A percentile compares a stretch with the other conserved stretches of the same genome.
Evolutionary conservation across 2,113 vertebrate species (phyloP).

Genomic region (Pteruthius melanotis): DNA sequence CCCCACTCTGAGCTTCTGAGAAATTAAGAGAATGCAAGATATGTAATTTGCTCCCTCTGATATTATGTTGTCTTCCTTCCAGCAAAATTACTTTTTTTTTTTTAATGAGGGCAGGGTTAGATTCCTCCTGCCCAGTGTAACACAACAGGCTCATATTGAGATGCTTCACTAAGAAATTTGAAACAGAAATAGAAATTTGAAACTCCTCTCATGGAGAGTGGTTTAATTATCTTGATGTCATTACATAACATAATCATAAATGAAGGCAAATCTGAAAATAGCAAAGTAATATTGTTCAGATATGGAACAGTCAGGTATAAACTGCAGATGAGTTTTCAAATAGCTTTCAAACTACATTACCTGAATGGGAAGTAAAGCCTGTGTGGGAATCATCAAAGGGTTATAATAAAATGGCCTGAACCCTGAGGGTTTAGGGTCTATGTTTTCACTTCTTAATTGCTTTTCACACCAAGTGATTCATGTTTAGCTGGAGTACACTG

Average conservation of each 20-base stretch:
- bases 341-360: neutral
- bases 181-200: neutral
- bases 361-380: neutral
- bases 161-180: neutral
- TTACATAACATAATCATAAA: neutral
- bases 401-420: neutral
- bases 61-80: neutral
- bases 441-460: neutral
- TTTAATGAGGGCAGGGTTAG: neutral
- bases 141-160: neutral
- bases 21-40: neutral
- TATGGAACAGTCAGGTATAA: neutral
- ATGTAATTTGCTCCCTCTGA: neutral
- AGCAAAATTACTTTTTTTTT: neutral
- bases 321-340: neutral
- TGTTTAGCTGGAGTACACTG: neutral
- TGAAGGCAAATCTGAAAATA: neutral
- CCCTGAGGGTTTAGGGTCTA: neutral
- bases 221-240: neutral
- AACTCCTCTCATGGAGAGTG: neutral
- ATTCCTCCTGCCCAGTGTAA: neutral
- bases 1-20: neutral
- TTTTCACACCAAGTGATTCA: neutral
- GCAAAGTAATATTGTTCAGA: neutral
- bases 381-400: neutral